phyloP scores from a whole-genome alignment of 2,888 invertebrate species.

The Epinotia ramella region DNA sequence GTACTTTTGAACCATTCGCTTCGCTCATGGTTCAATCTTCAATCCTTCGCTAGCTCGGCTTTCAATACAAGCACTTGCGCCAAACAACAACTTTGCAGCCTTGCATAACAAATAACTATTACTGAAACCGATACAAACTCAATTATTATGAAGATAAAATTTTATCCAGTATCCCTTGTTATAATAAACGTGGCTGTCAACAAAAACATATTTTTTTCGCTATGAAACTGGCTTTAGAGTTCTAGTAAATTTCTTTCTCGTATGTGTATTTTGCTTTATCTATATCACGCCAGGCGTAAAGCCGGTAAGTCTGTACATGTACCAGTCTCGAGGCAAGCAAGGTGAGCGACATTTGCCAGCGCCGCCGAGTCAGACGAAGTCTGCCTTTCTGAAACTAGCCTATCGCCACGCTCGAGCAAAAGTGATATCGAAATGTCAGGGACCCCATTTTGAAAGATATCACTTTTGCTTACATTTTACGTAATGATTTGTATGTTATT shows the following conservation, averaged over 20 bases:
- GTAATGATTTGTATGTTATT: conserved; percentile 58
- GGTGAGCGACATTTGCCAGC: conserved; percentile 42
- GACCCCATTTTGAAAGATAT: conserved; percentile 73
- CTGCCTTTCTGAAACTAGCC: conserved; percentile 69
- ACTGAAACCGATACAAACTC: too few relatives aligned
- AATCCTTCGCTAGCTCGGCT: too few relatives aligned
- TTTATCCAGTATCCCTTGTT: too few relatives aligned
- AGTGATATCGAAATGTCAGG: conserved; percentile 41
- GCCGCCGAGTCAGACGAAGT: conserved; percentile 49
- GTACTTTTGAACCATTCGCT: too few relatives aligned
- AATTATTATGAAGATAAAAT: too few relatives aligned
- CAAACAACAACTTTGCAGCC: too few relatives aligned
- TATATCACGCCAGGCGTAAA: conserved; percentile 15
- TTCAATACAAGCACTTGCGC: too few relatives aligned
- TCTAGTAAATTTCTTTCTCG: background rate
- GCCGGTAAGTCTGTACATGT: conserved; percentile 14
- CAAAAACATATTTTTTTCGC: too few relatives aligned
- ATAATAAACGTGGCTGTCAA: too few relatives aligned
- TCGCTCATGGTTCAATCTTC: too few relatives aligned
- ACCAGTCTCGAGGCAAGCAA: conserved; percentile 30
- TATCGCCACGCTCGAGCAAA: conserved; percentile 51
- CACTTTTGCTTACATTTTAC: conserved; percentile 51
- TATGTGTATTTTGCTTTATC: background rate
- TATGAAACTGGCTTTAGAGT: too few relatives aligned
- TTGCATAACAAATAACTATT: too few relatives aligned